phyloP scores from a whole-genome alignment of 2,888 invertebrate genomes.

The Cheilosia urbana region DNA sequence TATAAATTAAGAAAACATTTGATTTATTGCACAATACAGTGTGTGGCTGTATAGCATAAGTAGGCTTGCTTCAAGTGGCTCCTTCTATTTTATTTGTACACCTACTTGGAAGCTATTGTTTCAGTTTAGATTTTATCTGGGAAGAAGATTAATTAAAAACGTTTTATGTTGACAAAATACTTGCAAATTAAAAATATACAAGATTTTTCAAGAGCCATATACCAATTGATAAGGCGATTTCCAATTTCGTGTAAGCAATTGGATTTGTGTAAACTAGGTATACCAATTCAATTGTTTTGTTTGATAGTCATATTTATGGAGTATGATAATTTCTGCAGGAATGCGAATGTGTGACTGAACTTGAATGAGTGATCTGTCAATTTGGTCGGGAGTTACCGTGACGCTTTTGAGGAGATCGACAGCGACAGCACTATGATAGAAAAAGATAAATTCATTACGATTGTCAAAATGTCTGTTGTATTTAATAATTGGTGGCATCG shows the following conservation, averaged over 20 bases:
- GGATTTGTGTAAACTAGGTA: not conserved
- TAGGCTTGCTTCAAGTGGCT: not conserved
- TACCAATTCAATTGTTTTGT: too few relatives aligned
- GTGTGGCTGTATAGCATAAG: not conserved
- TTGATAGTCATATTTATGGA: too few relatives aligned
- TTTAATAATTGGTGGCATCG: too few relatives aligned
- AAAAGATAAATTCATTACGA: too few relatives aligned
- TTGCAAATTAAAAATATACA: conserved; percentile 16
- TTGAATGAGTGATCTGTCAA: too few relatives aligned
- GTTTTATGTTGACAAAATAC: conserved; percentile 61
- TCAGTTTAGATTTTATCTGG: conserved; percentile 48
- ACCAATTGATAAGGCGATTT: not conserved
- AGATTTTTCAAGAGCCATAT: conserved; percentile 8
- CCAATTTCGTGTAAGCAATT: conserved; percentile 2
- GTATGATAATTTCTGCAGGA: too few relatives aligned
- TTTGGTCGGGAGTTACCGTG: too few relatives aligned
- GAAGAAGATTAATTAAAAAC: conserved; percentile 50
- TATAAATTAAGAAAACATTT: conserved; percentile 34
- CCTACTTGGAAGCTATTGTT: conserved; percentile 8
- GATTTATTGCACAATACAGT: conserved; percentile 43
- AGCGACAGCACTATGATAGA: too few relatives aligned
- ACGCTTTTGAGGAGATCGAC: too few relatives aligned
- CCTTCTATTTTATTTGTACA: not conserved
- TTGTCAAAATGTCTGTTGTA: too few relatives aligned
- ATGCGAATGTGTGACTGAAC: too few relatives aligned